Percentiles rank a stretch among this genome's conserved stretches.
Conservation (phyloP, 2,888 invertebrate species). For the Lycophotia porphyrea region DNA sequence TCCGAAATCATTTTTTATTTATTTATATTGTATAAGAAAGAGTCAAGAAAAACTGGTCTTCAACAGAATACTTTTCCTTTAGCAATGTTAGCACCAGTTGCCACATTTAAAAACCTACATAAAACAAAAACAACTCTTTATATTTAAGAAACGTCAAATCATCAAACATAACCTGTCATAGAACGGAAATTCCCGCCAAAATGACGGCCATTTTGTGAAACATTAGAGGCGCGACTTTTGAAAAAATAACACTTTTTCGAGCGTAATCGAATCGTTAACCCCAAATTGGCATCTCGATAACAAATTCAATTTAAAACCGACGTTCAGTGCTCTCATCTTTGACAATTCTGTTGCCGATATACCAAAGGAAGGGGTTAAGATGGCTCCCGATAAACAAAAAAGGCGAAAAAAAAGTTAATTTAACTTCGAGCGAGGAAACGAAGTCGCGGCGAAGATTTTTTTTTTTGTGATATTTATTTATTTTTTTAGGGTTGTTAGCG, state of each 20-base stretch:
- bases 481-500: conserved; percentile 57
- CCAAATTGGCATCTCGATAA: conserved; percentile 86
- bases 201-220: conserved; percentile 59
- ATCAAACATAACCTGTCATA: conserved; percentile 55
- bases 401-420: conserved; percentile 86
- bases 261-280: conserved; percentile 77
- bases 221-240: conserved; percentile 60
- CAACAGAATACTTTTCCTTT: background rate
- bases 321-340: conserved; percentile 82
- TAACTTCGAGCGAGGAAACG: conserved; percentile 87
- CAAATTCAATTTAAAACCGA: conserved; percentile 87
- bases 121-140: conserved; percentile 33
- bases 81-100: no score
- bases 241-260: conserved; percentile 68
- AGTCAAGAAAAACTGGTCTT: background rate
- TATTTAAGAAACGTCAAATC: conserved; percentile 32
- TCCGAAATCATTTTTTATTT: background rate
- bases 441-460: conserved; percentile 78
- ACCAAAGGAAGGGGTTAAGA: conserved; percentile 84
- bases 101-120: conserved; percentile 8
- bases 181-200: conserved; percentile 69
- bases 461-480: conserved; percentile 72
- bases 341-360: conserved; percentile 85
- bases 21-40: background rate
- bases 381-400: conserved; percentile 87